Evolutionary conservation across 2,888 invertebrate genomes (phyloP).

Genomic region (Ichneumoninae sp.): DNA sequence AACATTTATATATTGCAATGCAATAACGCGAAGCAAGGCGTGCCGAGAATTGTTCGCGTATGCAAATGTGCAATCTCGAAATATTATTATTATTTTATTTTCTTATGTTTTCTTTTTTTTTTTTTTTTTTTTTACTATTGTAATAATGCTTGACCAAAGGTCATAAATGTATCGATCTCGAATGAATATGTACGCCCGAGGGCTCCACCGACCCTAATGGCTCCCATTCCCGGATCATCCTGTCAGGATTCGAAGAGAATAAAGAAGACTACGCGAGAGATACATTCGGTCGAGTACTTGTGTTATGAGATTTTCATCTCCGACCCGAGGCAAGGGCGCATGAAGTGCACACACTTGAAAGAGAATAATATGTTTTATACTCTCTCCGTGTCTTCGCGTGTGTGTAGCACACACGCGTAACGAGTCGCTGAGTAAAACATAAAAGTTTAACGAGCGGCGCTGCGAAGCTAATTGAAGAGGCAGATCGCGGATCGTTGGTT

Average conservation of each 20-base stretch:
- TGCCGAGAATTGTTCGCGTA: constrained; percentile 10
- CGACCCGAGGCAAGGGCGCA: constrained; percentile 58
- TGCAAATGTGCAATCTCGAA: constrained; percentile 49
- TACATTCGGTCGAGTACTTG: constrained; percentile 57
- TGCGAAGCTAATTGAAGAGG: constrained; percentile 80
- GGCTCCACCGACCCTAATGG: constrained; percentile 29
- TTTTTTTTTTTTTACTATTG: constrained; percentile 21
- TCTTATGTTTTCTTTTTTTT: not conserved
- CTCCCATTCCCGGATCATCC: constrained; percentile 52
- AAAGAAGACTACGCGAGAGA: constrained; percentile 40
- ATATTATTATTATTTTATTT: constrained; percentile 35
- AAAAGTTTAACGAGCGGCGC: constrained; percentile 80
- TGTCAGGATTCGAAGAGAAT: constrained; percentile 50
- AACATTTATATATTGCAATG: not conserved
- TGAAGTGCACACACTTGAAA: constrained; percentile 23
- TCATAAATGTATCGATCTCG: constrained; percentile 62
- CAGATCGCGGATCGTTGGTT: constrained; percentile 67
- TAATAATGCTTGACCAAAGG: constrained; percentile 65
- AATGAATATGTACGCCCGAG: constrained; percentile 48
- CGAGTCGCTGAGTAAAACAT: constrained; percentile 77
- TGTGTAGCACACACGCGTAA: constrained; percentile 66
- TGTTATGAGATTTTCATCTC: constrained; percentile 75
- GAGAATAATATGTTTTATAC: constrained; percentile 19
- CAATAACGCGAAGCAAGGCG: constrained; percentile 1
- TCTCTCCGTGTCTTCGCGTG: constrained; percentile 16